Evolutionary conservation across 2,797 vertebrate species (phyloP).

Genomic region (Acanthopagrus latus): DNA sequence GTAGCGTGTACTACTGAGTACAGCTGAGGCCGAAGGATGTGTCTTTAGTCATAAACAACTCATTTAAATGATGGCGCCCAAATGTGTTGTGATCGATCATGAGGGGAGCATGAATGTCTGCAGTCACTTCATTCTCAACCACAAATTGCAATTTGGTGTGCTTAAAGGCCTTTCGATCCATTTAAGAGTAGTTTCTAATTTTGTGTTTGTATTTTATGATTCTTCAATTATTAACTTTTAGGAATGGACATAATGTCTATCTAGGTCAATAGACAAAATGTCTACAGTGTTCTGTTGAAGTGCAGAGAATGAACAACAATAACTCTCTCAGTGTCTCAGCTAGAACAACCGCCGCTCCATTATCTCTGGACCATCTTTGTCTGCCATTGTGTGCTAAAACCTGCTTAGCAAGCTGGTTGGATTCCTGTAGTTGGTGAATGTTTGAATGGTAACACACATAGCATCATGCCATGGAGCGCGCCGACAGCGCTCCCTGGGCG

Average conservation of each 20-base stretch:
- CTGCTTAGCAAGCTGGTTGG: constrained; percentile 16
- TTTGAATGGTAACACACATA: not conserved
- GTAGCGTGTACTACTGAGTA: no score
- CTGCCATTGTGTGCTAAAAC: constrained; percentile 16
- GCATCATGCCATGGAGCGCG: not conserved
- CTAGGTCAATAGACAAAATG: not conserved
- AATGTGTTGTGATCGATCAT: no score
- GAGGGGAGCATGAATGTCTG: no score
- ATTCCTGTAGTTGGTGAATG: not conserved
- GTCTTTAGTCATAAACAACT: no score
- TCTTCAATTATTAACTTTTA: not conserved
- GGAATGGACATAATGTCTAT: not conserved
- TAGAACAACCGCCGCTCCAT: not conserved
- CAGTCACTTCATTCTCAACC: no score
- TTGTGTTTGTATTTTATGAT: not conserved
- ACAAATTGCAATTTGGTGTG: not conserved
- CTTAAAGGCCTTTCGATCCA: not conserved
- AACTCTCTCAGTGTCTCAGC: not conserved
- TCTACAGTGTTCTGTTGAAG: not conserved
- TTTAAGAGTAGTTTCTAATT: not conserved
- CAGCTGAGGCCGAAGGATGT: no score
- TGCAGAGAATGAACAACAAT: not conserved
- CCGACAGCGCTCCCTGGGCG: no score
- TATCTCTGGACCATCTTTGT: not conserved
- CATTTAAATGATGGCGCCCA: no score